Conservation (phyloP, 2,888 invertebrate species). For the Clunio marinus region DNA sequence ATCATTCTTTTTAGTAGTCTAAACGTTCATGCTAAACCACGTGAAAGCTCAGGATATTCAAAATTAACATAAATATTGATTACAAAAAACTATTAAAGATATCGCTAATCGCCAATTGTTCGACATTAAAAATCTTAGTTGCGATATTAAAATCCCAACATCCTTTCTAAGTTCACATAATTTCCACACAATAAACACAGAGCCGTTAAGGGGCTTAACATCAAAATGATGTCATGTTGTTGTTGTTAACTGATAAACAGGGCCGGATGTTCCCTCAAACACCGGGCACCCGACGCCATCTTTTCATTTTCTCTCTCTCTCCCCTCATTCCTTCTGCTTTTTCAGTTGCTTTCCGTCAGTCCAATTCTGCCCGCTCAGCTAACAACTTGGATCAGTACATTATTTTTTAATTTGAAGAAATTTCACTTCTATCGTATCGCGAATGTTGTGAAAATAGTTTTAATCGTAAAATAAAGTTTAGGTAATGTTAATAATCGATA, state of each 20-base stretch:
- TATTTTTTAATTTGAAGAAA: conserved; percentile 25
- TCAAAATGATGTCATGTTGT: conserved; percentile 5
- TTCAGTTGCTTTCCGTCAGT: conserved; percentile 33
- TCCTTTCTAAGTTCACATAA: conserved; percentile 8
- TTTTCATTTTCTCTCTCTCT: conserved; percentile 21
- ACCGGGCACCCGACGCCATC: conserved; percentile 26
- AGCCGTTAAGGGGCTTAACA: not conserved
- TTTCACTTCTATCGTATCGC: conserved; percentile 20
- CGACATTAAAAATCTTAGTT: not conserved
- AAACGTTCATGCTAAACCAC: no score
- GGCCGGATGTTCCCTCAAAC: not conserved
- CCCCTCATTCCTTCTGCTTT: conserved; percentile 11
- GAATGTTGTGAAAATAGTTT: conserved; percentile 35
- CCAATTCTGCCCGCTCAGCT: conserved; percentile 15
- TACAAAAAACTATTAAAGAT: no score
- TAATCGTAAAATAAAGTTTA: conserved; percentile 19
- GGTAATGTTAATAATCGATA: conserved; percentile 6
- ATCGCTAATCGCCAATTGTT: no score
- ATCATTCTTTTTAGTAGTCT: no score
- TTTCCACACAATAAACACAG: conserved; percentile 1
- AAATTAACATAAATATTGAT: not conserved
- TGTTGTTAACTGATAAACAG: not conserved
- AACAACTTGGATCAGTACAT: conserved; percentile 16
- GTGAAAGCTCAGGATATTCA: conserved; percentile 8
- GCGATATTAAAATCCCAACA: not conserved